Evolutionary conservation across 2,888 invertebrate genomes (phyloP).

Genomic region (Tromatobia lineatoria): DNA sequence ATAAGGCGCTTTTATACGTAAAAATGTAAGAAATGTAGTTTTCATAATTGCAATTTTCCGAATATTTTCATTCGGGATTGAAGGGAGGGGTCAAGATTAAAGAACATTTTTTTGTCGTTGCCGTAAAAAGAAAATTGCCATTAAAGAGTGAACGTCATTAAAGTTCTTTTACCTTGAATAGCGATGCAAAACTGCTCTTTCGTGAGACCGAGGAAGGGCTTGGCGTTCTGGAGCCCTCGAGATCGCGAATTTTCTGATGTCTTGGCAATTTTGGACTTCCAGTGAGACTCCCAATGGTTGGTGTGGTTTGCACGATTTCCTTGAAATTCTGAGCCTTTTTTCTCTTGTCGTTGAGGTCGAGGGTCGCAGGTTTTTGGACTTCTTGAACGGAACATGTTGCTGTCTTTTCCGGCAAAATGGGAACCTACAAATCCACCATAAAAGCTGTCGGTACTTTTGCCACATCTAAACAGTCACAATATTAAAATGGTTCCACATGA

Average conservation of each 20-base stretch:
- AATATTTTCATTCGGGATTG: too few relatives aligned
- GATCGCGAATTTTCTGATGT: conserved; percentile 83
- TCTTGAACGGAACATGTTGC: conserved; percentile 77
- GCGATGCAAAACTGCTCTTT: conserved; percentile 93
- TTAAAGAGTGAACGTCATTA: too few relatives aligned
- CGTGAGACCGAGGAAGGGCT: conserved; percentile 91
- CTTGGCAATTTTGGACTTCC: conserved; percentile 82
- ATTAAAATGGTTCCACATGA: conserved; percentile 5
- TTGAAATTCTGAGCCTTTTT: conserved; percentile 81
- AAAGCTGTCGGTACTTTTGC: conserved; percentile 6
- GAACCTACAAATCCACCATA: conserved; percentile 75
- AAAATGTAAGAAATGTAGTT: too few relatives aligned
- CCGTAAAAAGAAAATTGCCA: too few relatives aligned
- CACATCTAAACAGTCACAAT: neutral
- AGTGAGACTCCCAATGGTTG: conserved; percentile 74
- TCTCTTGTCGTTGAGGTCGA: conserved; percentile 86
- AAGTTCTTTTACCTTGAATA: conserved; percentile 89
- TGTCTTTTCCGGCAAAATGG: conserved; percentile 84
- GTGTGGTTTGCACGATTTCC: conserved; percentile 78
- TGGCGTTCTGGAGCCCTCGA: conserved; percentile 87
- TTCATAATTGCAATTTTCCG: too few relatives aligned
- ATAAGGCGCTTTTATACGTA: too few relatives aligned
- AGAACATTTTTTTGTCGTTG: too few relatives aligned
- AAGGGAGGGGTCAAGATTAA: too few relatives aligned
- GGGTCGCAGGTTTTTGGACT: conserved; percentile 88